A percentile compares a stretch with the other conserved stretches of the same genome.
These are phyloP conservation scores for Epinephelus malabaricus DNA, from an alignment of 2,797 vertebrate genomes.

Conservation along the genomic window DNA sequence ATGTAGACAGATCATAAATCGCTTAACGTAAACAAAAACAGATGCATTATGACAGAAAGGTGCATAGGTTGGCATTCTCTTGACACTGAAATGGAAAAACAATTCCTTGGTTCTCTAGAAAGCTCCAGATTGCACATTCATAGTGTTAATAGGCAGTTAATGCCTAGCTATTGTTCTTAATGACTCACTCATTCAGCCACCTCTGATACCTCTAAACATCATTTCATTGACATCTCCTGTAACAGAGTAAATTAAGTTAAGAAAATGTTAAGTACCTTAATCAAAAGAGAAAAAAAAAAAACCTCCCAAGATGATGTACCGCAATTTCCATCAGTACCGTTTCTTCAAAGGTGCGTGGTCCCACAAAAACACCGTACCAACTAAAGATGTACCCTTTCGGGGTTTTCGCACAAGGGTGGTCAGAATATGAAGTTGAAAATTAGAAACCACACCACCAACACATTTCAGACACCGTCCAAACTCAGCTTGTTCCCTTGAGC, in stretches of 20 bases:
- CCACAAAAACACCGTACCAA: conserved; percentile 32
- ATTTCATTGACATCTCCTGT: conserved; percentile 69
- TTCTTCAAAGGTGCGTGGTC: conserved; percentile 56
- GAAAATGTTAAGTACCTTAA: conserved; percentile 48
- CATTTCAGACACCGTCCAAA: conserved; percentile 18
- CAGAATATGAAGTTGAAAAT: conserved; percentile 24
- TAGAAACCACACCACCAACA: not conserved
- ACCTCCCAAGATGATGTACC: conserved; percentile 30
- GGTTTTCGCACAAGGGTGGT: conserved; percentile 17
- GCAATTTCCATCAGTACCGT: conserved; percentile 40
- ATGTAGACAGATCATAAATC: conserved; percentile 11
- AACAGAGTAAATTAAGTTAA: conserved; percentile 60
- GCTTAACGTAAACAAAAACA: conserved; percentile 29
- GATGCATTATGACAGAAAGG: conserved; percentile 64
- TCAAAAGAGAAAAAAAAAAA: conserved; percentile 40
- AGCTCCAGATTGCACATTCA: conserved; percentile 83
- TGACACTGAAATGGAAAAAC: conserved; percentile 70
- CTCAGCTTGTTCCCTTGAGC: conserved; percentile 19
- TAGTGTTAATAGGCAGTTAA: conserved; percentile 59
- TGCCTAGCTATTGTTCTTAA: conserved; percentile 26
- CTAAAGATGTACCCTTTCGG: conserved; percentile 14
- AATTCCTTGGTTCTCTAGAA: conserved; percentile 72
- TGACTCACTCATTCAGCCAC: conserved; percentile 35
- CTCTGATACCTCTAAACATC: conserved; percentile 18
- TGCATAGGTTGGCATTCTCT: conserved; percentile 80